These are phyloP conservation scores for Eptatretus burgeri DNA, from an alignment of 2,113 vertebrate genomes.

Conservation along the genomic window DNA sequence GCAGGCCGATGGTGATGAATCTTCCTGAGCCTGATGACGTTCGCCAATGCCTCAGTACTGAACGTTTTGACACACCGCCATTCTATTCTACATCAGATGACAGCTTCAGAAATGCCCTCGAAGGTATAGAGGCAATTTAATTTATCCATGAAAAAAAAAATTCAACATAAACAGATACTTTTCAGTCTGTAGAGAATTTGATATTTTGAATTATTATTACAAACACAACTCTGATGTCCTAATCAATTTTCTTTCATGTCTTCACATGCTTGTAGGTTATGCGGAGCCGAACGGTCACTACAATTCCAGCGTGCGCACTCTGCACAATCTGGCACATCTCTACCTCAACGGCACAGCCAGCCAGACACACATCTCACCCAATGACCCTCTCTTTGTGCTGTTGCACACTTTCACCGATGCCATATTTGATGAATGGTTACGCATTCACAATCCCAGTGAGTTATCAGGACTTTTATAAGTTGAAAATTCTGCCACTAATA, in stretches of 20 bases:
- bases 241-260: too few relatives aligned
- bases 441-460: conserved; percentile 40
- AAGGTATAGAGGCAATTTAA: conserved; percentile 23
- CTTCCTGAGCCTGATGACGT: conserved; percentile 62
- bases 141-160: too few relatives aligned
- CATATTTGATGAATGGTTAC: conserved; percentile 81
- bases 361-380: conserved; percentile 77
- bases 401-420: conserved; percentile 84
- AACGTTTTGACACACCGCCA: conserved; percentile 55
- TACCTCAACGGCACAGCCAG: conserved; percentile 87
- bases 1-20: conserved; percentile 63
- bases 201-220: too few relatives aligned
- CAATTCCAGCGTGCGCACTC: conserved; percentile 50
- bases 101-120: conserved; percentile 72
- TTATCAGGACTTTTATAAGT: too few relatives aligned
- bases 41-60: conserved; percentile 43
- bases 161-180: too few relatives aligned
- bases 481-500: too few relatives aligned
- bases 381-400: conserved; percentile 79
- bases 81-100: conserved; percentile 76
- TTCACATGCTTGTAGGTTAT: conserved; percentile 27
- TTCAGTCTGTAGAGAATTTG: too few relatives aligned
- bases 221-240: too few relatives aligned
- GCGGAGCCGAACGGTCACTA: conserved; percentile 60
- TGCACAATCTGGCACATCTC: conserved; percentile 84